Base-by-base conservation (phyloP, 2,888 invertebrate genomes). In the Notodonta dromedarius region DNA sequence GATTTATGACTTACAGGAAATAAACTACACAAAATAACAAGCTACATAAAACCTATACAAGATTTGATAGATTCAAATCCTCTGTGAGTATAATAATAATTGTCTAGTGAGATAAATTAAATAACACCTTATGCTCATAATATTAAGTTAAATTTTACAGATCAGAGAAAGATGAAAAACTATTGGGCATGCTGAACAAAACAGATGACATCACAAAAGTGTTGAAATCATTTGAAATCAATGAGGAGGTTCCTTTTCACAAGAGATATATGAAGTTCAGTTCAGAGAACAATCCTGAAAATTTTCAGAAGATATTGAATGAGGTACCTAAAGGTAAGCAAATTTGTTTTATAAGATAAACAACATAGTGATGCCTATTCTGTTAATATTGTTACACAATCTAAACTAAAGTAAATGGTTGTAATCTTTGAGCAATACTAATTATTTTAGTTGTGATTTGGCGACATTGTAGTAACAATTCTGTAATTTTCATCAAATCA, bases 321-420 rank as follows among this genome's bases (percentile, higher is more conserved):
- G 90, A 93, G 65, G 64, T 94, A 32, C 94, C 94, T 5, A 85
- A 89, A 87, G 94, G 94, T 94, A 80, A 11, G 11, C 35, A 35
- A 40, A 51, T 8, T 0, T 56, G 52, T 54, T 48, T 48, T 40
- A 32, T 5, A 6, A 35, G 35, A 6, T 35, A 24, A 24, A 24
- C 24, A 24, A 24, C 24, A 24, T 24, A 24, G 24, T 24, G 24
- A 1, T 24, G 24, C 24, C 24, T 24, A 24, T 24, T 24, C 24
- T 24, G 24, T 24, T 24, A 2, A 1, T 24, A 24, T 24, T 24
- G 24, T 24, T 24, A 24, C 24, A 24, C 24, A 24, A 24, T 24
- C 24, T 24, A 24, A 24, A 24, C 24, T 24, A 24, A 2, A 24
- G 24, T 24, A 24, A 24, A 24, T 24, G 2, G 24, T 24, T 24